Evolutionary conservation across 2,113 vertebrate species (phyloP).

Genomic region (Malurus alboscapulatus): DNA sequence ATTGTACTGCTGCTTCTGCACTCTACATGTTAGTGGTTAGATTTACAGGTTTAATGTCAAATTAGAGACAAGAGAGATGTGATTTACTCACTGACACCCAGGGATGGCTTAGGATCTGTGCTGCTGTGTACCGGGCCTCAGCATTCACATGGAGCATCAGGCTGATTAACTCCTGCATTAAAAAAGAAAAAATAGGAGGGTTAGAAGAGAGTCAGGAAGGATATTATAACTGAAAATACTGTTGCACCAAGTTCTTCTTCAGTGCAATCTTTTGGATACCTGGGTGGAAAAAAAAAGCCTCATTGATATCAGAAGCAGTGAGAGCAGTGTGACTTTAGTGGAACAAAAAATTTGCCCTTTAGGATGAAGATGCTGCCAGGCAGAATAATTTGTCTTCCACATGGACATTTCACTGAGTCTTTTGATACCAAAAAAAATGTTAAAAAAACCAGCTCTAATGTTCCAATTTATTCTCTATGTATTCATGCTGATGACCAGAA

Average conservation of each 20-base stretch:
- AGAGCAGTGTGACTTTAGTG: neutral
- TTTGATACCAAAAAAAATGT: neutral
- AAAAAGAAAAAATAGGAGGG: neutral
- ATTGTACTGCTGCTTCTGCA: neutral
- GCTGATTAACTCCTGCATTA: conserved; percentile 87
- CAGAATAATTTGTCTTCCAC: neutral
- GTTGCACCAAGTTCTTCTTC: neutral
- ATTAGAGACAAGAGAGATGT: neutral
- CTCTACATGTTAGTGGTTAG: neutral
- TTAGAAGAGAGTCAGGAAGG: neutral
- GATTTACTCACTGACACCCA: conserved; percentile 91
- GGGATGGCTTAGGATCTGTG: conserved; percentile 89
- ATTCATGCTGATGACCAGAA: neutral
- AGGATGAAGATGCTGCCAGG: neutral
- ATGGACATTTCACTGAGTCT: neutral
- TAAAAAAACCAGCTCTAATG: neutral
- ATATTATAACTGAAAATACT: neutral
- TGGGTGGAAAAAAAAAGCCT: neutral
- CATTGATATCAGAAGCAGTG: neutral
- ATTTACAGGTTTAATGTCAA: neutral
- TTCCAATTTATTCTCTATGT: neutral
- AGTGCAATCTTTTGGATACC: neutral
- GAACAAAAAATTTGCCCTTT: neutral
- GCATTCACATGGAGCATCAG: conserved; percentile 91
- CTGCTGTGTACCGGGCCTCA: conserved; percentile 88